A percentile compares a stretch with the other conserved stretches of the same genome.
Conservation (phyloP, 2,113 vertebrate species). For the Campylomormyrus numenius region DNA sequence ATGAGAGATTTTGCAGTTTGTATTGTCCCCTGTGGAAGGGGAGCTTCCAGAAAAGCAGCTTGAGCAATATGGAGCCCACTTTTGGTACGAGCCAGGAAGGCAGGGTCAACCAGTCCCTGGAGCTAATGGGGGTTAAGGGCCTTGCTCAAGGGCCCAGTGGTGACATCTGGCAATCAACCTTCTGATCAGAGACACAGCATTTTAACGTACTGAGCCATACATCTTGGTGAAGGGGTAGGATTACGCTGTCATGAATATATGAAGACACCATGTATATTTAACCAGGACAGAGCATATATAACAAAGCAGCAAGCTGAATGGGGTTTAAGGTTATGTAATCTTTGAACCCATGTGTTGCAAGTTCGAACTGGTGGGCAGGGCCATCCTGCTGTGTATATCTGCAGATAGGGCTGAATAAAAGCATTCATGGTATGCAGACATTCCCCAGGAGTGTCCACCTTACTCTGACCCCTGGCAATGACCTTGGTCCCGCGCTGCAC, state of each 20-base stretch:
- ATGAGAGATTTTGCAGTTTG: background rate
- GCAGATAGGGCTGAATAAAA: background rate
- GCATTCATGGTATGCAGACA: background rate
- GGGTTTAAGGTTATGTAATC: background rate
- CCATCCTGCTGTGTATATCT: background rate
- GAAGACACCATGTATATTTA: background rate
- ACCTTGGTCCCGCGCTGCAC: background rate
- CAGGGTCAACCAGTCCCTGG: background rate
- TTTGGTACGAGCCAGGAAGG: background rate
- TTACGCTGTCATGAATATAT: background rate
- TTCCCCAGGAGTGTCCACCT: background rate
- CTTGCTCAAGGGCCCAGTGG: background rate
- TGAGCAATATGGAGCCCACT: background rate
- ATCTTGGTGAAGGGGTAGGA: background rate
- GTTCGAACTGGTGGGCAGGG: background rate
- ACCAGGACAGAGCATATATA: background rate
- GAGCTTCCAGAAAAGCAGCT: background rate
- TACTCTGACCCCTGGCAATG: background rate
- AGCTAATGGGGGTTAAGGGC: background rate
- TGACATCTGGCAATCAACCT: background rate
- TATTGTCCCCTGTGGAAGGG: background rate
- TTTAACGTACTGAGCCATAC: background rate
- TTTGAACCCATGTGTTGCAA: background rate
- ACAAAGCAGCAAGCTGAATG: background rate
- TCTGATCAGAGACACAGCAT: background rate